Conservation (phyloP, 2,888 invertebrate species). For the Metellina segmentata region DNA sequence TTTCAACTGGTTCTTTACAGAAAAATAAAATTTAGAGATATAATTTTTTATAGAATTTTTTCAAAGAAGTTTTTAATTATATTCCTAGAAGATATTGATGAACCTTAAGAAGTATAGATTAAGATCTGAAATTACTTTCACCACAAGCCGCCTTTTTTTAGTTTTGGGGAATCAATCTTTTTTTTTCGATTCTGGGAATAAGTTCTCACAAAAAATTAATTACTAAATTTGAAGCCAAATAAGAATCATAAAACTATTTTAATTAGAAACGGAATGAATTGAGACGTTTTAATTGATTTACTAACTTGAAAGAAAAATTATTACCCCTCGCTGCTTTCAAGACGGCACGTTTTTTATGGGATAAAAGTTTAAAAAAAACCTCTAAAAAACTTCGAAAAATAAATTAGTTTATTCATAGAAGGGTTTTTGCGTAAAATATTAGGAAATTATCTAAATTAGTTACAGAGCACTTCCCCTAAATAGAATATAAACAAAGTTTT, state of each 20-base stretch:
- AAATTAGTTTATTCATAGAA: conserved; percentile 47
- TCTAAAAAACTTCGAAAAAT: conserved; percentile 38
- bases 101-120: no score
- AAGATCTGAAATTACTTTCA: no score
- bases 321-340: background rate
- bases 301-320: background rate
- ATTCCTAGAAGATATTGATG: no score
- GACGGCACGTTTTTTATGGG: background rate
- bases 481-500: conserved; percentile 48
- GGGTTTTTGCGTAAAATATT: conserved; percentile 24
- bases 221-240: background rate
- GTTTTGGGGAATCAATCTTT: no score
- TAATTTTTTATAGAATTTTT: no score
- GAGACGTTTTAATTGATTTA: background rate
- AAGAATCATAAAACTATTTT: background rate
- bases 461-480: conserved; percentile 34
- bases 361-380: background rate
- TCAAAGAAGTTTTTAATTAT: no score
- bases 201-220: background rate
- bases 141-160: no score
- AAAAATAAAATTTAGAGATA: no score
- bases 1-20: no score
- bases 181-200: no score
- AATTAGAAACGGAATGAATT: background rate
- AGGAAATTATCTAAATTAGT: conserved; percentile 58